Conservation (phyloP, 2,113 vertebrate species). For the Craseonycteris thonglongyai region DNA sequence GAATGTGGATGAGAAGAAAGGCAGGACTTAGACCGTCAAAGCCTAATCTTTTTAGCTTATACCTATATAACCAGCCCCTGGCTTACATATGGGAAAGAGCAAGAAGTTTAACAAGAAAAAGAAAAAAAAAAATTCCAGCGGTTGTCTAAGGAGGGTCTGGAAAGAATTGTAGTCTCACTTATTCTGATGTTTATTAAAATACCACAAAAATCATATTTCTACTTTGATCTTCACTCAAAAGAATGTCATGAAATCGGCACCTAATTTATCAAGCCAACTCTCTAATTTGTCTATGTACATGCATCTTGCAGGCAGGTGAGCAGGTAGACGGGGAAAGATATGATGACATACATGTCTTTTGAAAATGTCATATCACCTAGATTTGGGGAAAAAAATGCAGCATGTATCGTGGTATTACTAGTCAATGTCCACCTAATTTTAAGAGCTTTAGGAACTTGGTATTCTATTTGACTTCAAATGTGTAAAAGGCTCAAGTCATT, state of each 20-base stretch:
- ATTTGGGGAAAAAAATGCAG: neutral
- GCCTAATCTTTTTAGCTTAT: neutral
- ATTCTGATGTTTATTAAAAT: slow-evolving; percentile 31
- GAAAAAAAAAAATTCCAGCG: neutral
- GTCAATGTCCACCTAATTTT: neutral
- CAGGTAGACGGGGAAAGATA: neutral
- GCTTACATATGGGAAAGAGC: neutral
- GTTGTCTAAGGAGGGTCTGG: neutral
- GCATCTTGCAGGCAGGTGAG: neutral
- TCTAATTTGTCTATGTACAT: neutral
- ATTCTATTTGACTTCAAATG: slow-evolving; percentile 42
- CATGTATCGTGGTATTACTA: neutral
- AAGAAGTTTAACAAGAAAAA: neutral
- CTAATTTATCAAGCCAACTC: neutral
- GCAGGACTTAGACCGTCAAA: neutral
- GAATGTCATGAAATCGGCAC: neutral
- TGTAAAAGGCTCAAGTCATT: slow-evolving; percentile 19
- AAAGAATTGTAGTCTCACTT: neutral
- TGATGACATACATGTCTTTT: neutral
- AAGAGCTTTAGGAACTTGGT: neutral
- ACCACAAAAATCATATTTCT: neutral
- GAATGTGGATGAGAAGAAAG: neutral
- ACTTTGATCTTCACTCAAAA: slow-evolving; percentile 25
- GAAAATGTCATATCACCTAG: neutral
- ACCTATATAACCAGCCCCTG: neutral